Evolutionary conservation across 1,140 invertebrate genomes (phyloP).

Genomic region (Battus philenor): DNA sequence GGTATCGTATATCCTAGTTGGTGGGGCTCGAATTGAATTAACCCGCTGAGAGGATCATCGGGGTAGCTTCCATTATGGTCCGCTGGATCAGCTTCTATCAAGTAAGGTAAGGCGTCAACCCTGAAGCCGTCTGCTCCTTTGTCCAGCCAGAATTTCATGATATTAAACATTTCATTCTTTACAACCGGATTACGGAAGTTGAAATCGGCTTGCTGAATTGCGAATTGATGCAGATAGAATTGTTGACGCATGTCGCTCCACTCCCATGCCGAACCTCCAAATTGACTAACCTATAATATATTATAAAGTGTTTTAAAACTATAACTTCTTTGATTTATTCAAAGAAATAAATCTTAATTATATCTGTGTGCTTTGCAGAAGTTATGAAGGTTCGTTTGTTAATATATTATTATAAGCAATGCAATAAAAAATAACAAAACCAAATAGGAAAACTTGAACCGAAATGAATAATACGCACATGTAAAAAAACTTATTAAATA

Average conservation of each 20-base stretch:
- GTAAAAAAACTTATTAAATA: too few relatives aligned
- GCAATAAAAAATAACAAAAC: too few relatives aligned
- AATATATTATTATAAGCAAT: too few relatives aligned
- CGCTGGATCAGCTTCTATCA: slow-evolving; percentile 77
- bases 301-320: not conserved
- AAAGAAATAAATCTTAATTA: too few relatives aligned
- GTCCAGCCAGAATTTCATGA: slow-evolving; percentile 80
- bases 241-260: slow-evolving; percentile 78
- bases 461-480: too few relatives aligned
- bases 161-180: slow-evolving; percentile 77
- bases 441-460: not conserved
- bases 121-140: slow-evolving; percentile 84
- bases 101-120: slow-evolving; percentile 79
- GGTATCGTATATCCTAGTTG: slow-evolving; percentile 75
- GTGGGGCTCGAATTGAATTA: slow-evolving; percentile 45
- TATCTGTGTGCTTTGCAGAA: too few relatives aligned
- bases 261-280: slow-evolving; percentile 81
- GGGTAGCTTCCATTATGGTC: slow-evolving; percentile 73
- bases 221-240: slow-evolving; percentile 84
- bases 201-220: slow-evolving; percentile 80
- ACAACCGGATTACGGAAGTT: slow-evolving; percentile 80
- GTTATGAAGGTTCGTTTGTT: too few relatives aligned
- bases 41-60: slow-evolving; percentile 77
- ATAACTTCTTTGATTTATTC: too few relatives aligned
- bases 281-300: slow-evolving; percentile 61